Evolutionary conservation across 2,797 vertebrate genomes (phyloP), one percentile per base, ranked within the genome.

Genomic region (Poeciliopsis gracilis): DNA sequence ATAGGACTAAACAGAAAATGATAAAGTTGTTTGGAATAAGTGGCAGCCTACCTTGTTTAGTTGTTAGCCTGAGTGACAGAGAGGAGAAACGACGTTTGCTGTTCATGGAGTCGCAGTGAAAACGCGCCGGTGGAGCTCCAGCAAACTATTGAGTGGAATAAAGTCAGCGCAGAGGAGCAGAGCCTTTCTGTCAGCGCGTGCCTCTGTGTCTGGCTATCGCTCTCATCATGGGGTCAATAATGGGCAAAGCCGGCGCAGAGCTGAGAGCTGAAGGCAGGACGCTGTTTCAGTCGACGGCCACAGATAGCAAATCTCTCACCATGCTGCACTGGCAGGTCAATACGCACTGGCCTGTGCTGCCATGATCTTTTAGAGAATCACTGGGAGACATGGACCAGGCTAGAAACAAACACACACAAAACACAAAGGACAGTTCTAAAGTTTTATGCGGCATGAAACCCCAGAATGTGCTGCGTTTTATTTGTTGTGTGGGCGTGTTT

Each of bases 151-250:
- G 78, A 88, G 83, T 80, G 77, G 46, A 46, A 51, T 78, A 82
- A 86, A 88, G 73, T 84, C 78, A 51, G 69, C 86, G 83, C 61
- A 83, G 81, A 79, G 79, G 46, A 79, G 74, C 38, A 43, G 82
- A 41, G 87, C 61, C 76, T 85, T 72, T 89, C 73, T 86, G 13
- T 85, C 51, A 72, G 61, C 72, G 76, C 61, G 75, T 75, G 76
- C 75, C 67, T 83, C 30, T 74, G 75, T 69, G 69, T 45, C 84
- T 69, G 72, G 46, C 61, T 78, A 66, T 82, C 45, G 6, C 77
- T 63, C 84, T 79, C 84, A 86, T 84, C 81, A 77, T 85, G 75
- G 75, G 88, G 88, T 95, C 94, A 92, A 94, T 94, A 92, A 78
- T 38, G 76, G 74, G 53, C 80, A 81, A 91, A 90, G 90, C 77